phyloP scores from a whole-genome alignment of 2,888 invertebrate genomes.

The Campaea margaritaria region DNA sequence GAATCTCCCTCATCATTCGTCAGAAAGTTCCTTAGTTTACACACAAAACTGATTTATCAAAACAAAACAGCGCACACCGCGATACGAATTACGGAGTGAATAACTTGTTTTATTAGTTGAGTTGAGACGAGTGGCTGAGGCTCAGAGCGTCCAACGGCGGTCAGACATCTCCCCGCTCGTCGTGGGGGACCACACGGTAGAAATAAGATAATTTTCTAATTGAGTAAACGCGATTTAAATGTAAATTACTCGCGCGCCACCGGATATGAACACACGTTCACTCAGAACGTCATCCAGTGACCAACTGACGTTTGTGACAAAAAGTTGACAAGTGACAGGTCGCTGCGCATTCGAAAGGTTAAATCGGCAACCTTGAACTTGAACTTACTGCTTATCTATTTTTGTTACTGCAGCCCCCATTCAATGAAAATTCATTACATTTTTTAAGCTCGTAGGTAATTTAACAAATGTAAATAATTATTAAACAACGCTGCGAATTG shows the following conservation, averaged over 20 bases:
- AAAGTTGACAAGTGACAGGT: constrained; percentile 63
- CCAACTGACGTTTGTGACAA: constrained; percentile 70
- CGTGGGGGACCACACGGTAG: constrained; percentile 59
- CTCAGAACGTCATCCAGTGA: constrained; percentile 67
- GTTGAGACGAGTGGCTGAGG: constrained; percentile 54
- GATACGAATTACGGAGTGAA: constrained; percentile 37
- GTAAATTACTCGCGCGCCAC: constrained; percentile 71
- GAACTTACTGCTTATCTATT: constrained; percentile 52
- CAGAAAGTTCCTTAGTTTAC: constrained; percentile 55
- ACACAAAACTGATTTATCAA: constrained; percentile 64
- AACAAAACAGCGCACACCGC: constrained; percentile 57
- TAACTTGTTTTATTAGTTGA: constrained; percentile 54
- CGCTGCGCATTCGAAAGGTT: constrained; percentile 57
- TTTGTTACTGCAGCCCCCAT: constrained; percentile 29
- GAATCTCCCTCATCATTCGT: constrained; percentile 68
- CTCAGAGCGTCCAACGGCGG: constrained; percentile 61
- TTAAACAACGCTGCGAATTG: background rate
- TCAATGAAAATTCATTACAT: background rate
- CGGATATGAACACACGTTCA: constrained; percentile 66
- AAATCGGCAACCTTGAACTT: constrained; percentile 67
- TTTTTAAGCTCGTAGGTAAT: background rate
- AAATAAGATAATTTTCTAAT: constrained; percentile 75
- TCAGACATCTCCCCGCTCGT: constrained; percentile 61
- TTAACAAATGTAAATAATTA: background rate
- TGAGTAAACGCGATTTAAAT: constrained; percentile 76